Base-by-base conservation (phyloP, 2,888 invertebrate species). In the Pediacus dermestoides region DNA sequence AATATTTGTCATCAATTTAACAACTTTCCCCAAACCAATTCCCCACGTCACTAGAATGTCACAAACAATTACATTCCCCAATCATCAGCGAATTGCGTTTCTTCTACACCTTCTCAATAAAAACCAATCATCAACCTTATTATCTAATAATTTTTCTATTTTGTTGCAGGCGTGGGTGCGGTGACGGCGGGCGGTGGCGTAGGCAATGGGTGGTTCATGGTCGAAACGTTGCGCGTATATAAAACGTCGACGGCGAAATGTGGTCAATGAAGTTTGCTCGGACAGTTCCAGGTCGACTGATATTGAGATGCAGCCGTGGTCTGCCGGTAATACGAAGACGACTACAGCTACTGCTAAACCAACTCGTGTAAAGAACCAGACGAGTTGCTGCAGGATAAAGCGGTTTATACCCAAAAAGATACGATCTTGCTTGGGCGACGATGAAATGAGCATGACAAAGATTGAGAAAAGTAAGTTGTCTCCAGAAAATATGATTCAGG, bases 371-470 rank as follows among this genome's bases (percentile, higher is more conserved):
- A n/a, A 23, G 23, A n/a, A 50, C 21, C 43, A 44, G 4, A 32
- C 39, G 12, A 52, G 42, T 34, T 50, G 52, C 22, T 52, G 48
- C 39, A 51, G 53, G 21, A 39, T 57, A 22, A 46, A 49, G 27
- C 39, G 52, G 23, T 44, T 80, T 54, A 75, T 80, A 54, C 80
- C 80, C 1, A 68, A 74, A 65, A 73, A 68, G 49, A 76, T 84
- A 58, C 74, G 82, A 50, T 77, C 76, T 54, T 80, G 81, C 58
- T 82, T 82, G 75, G 75, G 80, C 43, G 76, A 80, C 51, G 78
- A 80, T 51, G 80, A 82, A 50, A 77, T 81, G 66, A 82, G 82
- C 70, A 85, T 85, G 82, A 82, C 83, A 12, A 83, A 82, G 66
- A 79, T 83, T 39, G 85, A 85, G 70, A 76, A 83, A 73, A 83